Percentiles rank a stretch among this genome's conserved stretches.
phyloP scores from a whole-genome alignment of 2,888 invertebrate genomes.

The Lasioglossum figueresi region DNA sequence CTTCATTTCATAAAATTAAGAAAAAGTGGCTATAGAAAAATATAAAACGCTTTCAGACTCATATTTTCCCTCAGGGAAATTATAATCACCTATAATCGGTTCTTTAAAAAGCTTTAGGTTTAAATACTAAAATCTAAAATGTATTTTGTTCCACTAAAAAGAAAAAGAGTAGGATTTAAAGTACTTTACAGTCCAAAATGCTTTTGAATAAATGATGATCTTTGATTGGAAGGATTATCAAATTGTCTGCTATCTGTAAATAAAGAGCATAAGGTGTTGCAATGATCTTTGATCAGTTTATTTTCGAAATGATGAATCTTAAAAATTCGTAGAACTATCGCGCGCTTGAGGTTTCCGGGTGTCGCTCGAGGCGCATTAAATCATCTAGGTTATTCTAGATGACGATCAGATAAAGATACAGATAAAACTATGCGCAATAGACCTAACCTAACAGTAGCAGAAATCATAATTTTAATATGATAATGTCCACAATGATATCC shows the following conservation, averaged over 20 bases:
- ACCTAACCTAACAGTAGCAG: constrained; percentile 35
- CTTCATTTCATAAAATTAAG: not conserved
- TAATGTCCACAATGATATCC: not conserved
- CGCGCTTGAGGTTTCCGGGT: not conserved
- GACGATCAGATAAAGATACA: not conserved
- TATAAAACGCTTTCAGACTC: not conserved
- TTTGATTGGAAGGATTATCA: not conserved
- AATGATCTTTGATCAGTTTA: not conserved
- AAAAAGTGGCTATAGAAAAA: not conserved
- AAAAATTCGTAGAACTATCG: not conserved
- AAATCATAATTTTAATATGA: not conserved
- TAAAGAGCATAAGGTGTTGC: not conserved
- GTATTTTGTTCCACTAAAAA: not conserved
- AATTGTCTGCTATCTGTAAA: not conserved
- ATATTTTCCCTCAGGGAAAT: not conserved
- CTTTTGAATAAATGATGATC: not conserved
- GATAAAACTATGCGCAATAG: not conserved
- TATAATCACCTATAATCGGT: not conserved
- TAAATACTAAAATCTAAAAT: not conserved
- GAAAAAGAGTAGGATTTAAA: not conserved
- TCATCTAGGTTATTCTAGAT: not conserved
- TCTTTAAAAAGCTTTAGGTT: not conserved
- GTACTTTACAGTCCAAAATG: not conserved
- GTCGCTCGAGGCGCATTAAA: constrained; percentile 3
- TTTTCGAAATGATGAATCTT: not conserved